A percentile compares a stretch with the other conserved stretches of the same genome.
Evolutionary conservation across 2,888 invertebrate species (phyloP).

Genomic region (Anaspis maculata): DNA sequence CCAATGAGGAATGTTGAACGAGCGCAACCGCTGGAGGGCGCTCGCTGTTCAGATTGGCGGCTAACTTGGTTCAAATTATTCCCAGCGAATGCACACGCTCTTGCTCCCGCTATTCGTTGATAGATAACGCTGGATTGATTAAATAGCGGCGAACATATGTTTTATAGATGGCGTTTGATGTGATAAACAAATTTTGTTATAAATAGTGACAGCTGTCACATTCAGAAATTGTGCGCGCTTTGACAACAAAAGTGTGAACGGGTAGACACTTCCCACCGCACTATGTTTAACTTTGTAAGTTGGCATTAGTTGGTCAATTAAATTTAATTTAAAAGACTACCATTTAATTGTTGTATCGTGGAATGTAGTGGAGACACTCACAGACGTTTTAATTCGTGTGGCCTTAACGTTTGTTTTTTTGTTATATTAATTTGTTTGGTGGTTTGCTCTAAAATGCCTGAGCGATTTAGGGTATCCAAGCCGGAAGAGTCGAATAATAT

Average conservation of each 20-base stretch:
- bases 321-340: conserved; percentile 8
- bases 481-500: conserved; percentile 48
- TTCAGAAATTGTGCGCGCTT: conserved; percentile 23
- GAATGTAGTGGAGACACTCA: conserved; percentile 4
- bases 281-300: conserved; percentile 13
- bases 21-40: too few relatives aligned
- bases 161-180: conserved; percentile 5
- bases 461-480: conserved; percentile 54
- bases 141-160: too few relatives aligned
- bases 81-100: too few relatives aligned
- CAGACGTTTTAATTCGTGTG: neutral
- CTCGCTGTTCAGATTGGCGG: too few relatives aligned
- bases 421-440: too few relatives aligned
- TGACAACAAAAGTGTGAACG: conserved; percentile 10
- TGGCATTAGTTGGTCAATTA: conserved; percentile 13
- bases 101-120: too few relatives aligned
- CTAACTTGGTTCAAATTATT: too few relatives aligned
- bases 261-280: too few relatives aligned
- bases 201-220: conserved; percentile 22
- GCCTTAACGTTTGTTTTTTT: conserved; percentile 2
- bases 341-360: conserved; percentile 9
- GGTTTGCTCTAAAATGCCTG: conserved; percentile 50
- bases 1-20: too few relatives aligned
- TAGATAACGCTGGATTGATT: too few relatives aligned
- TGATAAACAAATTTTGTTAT: conserved; percentile 19